Conservation (phyloP, 2,113 vertebrate species). For the Alethe castanea region DNA sequence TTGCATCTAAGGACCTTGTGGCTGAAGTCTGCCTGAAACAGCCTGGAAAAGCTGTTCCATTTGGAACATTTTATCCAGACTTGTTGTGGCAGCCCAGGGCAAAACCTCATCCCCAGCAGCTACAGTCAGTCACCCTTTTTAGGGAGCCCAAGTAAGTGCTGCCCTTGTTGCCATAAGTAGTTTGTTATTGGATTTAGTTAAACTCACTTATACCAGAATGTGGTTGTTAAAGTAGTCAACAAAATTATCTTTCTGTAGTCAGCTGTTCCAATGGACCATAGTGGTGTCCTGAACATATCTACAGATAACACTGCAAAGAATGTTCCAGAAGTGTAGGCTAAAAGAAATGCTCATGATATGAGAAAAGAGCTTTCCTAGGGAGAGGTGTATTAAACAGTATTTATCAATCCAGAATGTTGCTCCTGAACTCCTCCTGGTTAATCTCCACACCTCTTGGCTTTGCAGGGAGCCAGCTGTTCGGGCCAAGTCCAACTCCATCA, state of each 20-base stretch:
- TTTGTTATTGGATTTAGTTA: neutral
- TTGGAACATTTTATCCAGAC: too few species aligned
- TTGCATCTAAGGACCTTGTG: too few species aligned
- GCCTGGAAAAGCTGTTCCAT: too few species aligned
- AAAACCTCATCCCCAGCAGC: too few species aligned
- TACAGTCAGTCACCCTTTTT: neutral
- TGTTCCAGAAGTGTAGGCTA: neutral
- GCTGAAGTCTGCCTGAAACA: too few species aligned
- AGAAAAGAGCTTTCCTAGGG: neutral
- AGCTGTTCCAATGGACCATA: neutral
- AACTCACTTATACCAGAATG: neutral
- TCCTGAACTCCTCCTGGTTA: neutral
- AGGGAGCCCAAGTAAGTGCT: neutral
- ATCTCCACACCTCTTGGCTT: neutral
- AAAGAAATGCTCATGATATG: neutral
- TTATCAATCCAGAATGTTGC: neutral
- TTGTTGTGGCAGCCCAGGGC: too few species aligned
- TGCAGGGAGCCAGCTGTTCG: conserved; percentile 83
- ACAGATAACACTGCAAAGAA: neutral
- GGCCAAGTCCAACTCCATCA: conserved; percentile 89
- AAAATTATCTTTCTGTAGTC: neutral
- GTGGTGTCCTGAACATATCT: neutral
- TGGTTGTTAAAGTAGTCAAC: neutral
- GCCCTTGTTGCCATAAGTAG: neutral
- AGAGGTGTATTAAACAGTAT: neutral